Base-by-base conservation (phyloP, 2,113 vertebrate species). In the Leptocoma aspasia region DNA sequence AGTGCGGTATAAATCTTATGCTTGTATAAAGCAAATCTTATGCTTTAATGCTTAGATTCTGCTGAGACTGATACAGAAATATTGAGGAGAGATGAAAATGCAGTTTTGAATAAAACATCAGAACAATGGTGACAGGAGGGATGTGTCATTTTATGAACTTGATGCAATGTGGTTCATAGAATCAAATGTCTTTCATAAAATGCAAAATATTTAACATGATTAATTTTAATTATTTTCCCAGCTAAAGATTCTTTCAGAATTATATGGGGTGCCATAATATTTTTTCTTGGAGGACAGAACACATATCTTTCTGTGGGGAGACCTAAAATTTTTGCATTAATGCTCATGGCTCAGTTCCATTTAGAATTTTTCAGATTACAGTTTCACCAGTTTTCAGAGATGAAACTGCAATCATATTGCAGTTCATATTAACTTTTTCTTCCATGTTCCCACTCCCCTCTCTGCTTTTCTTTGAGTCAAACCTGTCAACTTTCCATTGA, bases 61-160 rank as follows among this genome's bases (percentile, higher is more conserved):
- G 33, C 37, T 53, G 45, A 79, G 41, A 35, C 4, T 31, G 24
- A 27, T 81, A 71, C 15, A 70, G 56, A 86, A 92, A 81, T 75
- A 56, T 11, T 12, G 47, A 73, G 65, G n/a, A 77, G 10, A 60
- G 13, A 56, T 53, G 10, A 92, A 90, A 94, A 92, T 57, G 5
- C 4, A 42, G 17, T 87, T 71, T 89, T 95, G 28, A 95, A 97
- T 94, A 94, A 95, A 96, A 92, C 41, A 91, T 87, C 49, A 85
- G 72, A 89, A 87, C 28, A 86, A 27, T 42, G 6, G 49, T 79
- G 73, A 66, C 61, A 89, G 45, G 33, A 87, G 37, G 19, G 23
- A 69, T 72, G 7, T 71, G 49, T 65, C 39, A 72, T 73, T 91
- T 90, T 75, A 68, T 39, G 24, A 72, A 65, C 3, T 82, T 68